A percentile compares a stretch with the other conserved stretches of the same genome.
These are phyloP conservation scores for Drosophila melanocephala DNA, from an alignment of 2,888 invertebrate genomes.

Conservation along the genomic window DNA sequence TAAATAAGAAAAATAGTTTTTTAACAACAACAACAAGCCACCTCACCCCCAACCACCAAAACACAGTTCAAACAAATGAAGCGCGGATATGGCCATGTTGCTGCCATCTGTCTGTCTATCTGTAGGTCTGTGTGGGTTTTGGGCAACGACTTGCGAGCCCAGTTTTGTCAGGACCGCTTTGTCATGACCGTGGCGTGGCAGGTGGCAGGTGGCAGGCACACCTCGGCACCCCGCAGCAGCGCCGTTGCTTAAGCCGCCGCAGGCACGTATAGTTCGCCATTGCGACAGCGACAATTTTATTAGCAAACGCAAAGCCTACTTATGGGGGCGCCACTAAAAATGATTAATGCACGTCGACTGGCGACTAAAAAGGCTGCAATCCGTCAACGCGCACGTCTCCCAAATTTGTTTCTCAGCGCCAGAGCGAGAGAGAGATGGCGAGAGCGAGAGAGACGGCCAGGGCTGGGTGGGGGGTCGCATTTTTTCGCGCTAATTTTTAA, in stretches of 20 bases:
- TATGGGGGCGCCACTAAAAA: conserved; percentile 79
- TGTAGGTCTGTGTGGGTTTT: conserved; percentile 7
- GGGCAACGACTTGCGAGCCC: conserved; percentile 20
- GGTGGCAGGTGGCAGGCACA: conserved; percentile 53
- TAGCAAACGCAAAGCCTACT: conserved; percentile 80
- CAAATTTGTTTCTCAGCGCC: conserved; percentile 63
- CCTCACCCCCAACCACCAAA: neutral
- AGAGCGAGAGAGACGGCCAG: no score
- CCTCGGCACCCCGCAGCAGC: conserved; percentile 33
- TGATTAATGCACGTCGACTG: conserved; percentile 80
- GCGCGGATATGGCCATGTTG: conserved; percentile 48
- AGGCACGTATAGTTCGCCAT: conserved; percentile 56
- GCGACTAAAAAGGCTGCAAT: conserved; percentile 79
- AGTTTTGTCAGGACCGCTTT: conserved; percentile 74
- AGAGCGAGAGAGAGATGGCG: neutral
- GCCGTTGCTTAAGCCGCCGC: conserved; percentile 26
- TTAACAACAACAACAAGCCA: conserved; percentile 50
- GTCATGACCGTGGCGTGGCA: conserved; percentile 60
- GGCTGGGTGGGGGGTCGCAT: conserved; percentile 34
- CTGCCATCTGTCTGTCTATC: conserved; percentile 33
- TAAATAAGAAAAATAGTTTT: conserved; percentile 82
- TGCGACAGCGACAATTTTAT: conserved; percentile 76
- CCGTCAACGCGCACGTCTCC: conserved; percentile 75
- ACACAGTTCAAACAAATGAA: conserved; percentile 2
- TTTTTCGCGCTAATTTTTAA: conserved; percentile 78